These are phyloP conservation scores for Grus americana DNA, from an alignment of 2,113 vertebrate genomes.

Conservation along the genomic window DNA sequence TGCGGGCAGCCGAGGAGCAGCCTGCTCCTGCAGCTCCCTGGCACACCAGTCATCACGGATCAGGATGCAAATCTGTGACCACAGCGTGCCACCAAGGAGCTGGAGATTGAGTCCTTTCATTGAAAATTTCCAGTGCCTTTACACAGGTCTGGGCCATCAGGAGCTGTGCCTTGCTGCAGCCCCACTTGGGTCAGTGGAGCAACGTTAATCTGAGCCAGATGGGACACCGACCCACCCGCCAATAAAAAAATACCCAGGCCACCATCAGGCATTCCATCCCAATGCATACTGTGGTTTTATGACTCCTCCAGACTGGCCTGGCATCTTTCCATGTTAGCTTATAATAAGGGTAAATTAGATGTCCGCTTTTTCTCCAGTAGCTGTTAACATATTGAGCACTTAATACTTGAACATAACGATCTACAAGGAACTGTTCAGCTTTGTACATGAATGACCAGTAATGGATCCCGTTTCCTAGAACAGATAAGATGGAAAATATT, in stretches of 20 bases:
- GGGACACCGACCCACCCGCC: rapidly evolving
- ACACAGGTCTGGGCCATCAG: background rate
- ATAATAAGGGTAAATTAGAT: background rate
- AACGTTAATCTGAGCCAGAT: background rate
- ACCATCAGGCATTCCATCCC: background rate
- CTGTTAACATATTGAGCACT: background rate
- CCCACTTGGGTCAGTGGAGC: background rate
- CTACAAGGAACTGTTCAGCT: background rate
- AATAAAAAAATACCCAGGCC: background rate
- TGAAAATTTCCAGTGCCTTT: background rate
- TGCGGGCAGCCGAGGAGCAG: background rate
- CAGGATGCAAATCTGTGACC: background rate
- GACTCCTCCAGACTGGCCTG: background rate
- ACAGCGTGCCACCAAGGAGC: background rate
- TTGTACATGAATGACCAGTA: background rate
- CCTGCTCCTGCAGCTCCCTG: rapidly evolving
- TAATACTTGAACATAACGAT: background rate
- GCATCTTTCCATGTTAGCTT: background rate
- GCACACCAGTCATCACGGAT: rapidly evolving
- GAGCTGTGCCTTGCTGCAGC: background rate
- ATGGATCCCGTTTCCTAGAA: background rate
- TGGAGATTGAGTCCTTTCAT: background rate
- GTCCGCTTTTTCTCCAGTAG: background rate
- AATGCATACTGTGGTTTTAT: background rate
- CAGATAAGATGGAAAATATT: background rate